Conservation (phyloP, 1,140 invertebrate species). For the silkworm (Bombyx mori) region DNA sequence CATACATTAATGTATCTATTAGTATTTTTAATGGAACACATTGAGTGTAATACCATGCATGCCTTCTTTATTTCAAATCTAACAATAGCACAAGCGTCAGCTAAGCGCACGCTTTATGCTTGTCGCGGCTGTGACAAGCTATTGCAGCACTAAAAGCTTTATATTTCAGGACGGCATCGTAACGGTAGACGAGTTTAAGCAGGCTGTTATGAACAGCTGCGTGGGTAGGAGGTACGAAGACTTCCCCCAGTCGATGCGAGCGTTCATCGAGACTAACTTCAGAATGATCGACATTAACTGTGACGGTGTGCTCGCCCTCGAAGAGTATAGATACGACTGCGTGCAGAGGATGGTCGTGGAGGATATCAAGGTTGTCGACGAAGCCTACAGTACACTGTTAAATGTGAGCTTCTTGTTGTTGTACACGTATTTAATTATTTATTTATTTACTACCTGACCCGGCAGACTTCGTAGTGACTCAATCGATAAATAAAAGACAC, state of each 20-base stretch:
- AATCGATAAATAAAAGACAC: no score
- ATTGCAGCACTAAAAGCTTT: conserved; percentile 5
- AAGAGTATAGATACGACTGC: conserved; percentile 87
- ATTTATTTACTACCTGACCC: no score
- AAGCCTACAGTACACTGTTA: conserved; percentile 82
- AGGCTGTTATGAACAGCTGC: conserved; percentile 84
- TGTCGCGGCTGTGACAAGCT: conserved; percentile 11
- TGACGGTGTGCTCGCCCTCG: conserved; percentile 82
- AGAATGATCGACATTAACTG: conserved; percentile 84
- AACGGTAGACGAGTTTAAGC: conserved; percentile 85
- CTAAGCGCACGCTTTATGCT: conserved; percentile 29
- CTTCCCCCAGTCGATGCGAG: conserved; percentile 85
- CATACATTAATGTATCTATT: no score
- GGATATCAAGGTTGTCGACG: conserved; percentile 80
- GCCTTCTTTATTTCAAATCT: no score
- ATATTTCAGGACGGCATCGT: conserved; percentile 82
- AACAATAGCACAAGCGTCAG: conserved; percentile 19
- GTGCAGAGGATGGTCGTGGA: conserved; percentile 83
- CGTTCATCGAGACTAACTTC: conserved; percentile 87
- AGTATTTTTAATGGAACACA: no score
- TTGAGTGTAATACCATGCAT: no score
- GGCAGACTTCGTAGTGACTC: no score
- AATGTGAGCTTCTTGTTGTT: conserved; percentile 73
- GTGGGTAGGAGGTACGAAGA: conserved; percentile 84
- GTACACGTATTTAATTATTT: no score